Conservation (phyloP, 37 sponge, comb jelly and placozoan genomes). For the Theonella swinhoei region DNA sequence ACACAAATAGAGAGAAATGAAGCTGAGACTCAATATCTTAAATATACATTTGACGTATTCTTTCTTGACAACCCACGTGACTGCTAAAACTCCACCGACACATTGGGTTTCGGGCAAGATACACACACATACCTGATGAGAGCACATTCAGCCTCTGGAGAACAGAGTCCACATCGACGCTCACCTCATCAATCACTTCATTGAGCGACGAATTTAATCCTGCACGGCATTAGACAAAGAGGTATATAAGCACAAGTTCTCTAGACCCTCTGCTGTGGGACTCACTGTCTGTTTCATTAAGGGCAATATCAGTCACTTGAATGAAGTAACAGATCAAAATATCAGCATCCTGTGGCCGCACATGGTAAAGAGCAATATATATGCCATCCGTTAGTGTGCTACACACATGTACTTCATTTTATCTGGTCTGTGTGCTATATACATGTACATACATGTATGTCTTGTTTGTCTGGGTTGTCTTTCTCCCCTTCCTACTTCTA, state of each 20-base stretch:
- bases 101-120: too few relatives aligned
- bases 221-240: background rate
- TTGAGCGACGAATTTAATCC: constrained; percentile 3
- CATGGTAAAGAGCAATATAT: too few relatives aligned
- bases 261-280: background rate
- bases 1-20: background rate
- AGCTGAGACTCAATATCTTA: too few relatives aligned
- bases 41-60: too few relatives aligned
- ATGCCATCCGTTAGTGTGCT: too few relatives aligned
- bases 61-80: too few relatives aligned
- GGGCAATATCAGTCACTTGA: background rate
- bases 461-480: too few relatives aligned
- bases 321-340: background rate
- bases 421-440: too few relatives aligned
- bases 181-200: background rate
- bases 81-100: too few relatives aligned
- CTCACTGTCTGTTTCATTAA: background rate
- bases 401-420: too few relatives aligned
- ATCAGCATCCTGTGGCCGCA: background rate
- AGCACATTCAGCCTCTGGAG: background rate
- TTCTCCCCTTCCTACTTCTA: too few relatives aligned
- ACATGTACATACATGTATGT: too few relatives aligned
- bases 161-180: constrained; percentile 7
- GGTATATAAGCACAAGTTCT: background rate
- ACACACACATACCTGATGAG: constrained; percentile 22